Evolutionary conservation across 2,113 vertebrate genomes (phyloP).

Genomic region (Mellivora capensis): DNA sequence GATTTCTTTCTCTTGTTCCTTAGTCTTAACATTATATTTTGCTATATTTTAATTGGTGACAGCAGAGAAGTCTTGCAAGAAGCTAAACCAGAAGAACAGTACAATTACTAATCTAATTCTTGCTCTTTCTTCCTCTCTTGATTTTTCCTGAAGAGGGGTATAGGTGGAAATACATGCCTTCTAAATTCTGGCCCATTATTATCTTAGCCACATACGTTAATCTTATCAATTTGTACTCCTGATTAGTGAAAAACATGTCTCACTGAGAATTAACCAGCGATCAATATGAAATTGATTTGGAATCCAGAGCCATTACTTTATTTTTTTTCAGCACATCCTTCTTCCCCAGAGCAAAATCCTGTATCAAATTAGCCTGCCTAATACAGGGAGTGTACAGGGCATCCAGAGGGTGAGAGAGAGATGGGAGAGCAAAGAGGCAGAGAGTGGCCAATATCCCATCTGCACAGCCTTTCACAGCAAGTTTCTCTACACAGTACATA

Average conservation of each 20-base stretch:
- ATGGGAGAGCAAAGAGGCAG: background rate
- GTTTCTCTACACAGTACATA: rapidly evolving
- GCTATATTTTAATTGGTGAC: background rate
- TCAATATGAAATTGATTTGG: constrained; percentile 35
- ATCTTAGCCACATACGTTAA: background rate
- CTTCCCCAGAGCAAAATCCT: constrained; percentile 32
- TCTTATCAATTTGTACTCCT: background rate
- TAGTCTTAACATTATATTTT: background rate
- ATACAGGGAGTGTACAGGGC: background rate
- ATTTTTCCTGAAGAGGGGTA: background rate
- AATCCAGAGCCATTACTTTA: constrained; percentile 11
- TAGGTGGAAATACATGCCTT: background rate
- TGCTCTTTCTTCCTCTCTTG: background rate
- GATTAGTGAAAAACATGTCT: background rate
- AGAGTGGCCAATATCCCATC: background rate
- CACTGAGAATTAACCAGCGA: background rate
- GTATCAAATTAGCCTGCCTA: background rate
- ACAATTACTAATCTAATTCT: background rate
- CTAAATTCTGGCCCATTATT: background rate
- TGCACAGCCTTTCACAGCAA: background rate
- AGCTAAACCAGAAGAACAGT: background rate
- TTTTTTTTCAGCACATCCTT: background rate
- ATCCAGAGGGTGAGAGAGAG: background rate
- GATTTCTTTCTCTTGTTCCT: background rate
- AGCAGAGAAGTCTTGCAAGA: background rate